Evolutionary conservation across 2,113 vertebrate species (phyloP).

Genomic region (Tor tambroides): DNA sequence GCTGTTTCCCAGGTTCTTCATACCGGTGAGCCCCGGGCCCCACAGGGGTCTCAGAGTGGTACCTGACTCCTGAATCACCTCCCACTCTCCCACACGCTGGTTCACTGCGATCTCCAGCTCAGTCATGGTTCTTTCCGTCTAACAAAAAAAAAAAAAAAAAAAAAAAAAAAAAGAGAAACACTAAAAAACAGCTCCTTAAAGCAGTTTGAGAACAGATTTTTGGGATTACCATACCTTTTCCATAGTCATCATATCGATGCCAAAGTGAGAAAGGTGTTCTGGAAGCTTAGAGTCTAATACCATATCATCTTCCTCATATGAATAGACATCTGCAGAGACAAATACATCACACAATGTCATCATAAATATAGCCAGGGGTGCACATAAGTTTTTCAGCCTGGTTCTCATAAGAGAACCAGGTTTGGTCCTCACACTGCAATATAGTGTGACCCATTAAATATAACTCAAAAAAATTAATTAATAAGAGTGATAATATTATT

Average conservation of each 20-base stretch:
- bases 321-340: constrained; percentile 87
- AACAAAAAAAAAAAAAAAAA: not conserved
- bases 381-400: no score
- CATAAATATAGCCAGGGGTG: not conserved
- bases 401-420: no score
- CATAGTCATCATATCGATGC: constrained; percentile 99
- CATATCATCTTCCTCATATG: constrained; percentile 98
- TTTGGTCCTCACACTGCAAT: no score
- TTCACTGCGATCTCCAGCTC: constrained; percentile 99
- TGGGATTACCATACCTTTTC: constrained; percentile 82
- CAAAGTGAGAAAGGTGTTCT: constrained; percentile 94
- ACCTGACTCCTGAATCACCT: constrained; percentile 96
- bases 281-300: constrained; percentile 93
- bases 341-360: not conserved
- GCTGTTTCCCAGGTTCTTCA: constrained; percentile 98
- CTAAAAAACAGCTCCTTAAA: not conserved
- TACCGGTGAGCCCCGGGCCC: constrained; percentile 93
- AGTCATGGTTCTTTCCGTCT: constrained; percentile 98
- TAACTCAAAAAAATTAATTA: no score
- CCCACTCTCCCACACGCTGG: constrained; percentile 98
- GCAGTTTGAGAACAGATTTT: not conserved
- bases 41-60: constrained; percentile 89
- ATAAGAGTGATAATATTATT: no score
- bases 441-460: no score
- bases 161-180: not conserved